A percentile compares a stretch with the other conserved stretches of the same genome.
phyloP scores from a whole-genome alignment of 2,113 vertebrate genomes.

The Isurus oxyrinchus region DNA sequence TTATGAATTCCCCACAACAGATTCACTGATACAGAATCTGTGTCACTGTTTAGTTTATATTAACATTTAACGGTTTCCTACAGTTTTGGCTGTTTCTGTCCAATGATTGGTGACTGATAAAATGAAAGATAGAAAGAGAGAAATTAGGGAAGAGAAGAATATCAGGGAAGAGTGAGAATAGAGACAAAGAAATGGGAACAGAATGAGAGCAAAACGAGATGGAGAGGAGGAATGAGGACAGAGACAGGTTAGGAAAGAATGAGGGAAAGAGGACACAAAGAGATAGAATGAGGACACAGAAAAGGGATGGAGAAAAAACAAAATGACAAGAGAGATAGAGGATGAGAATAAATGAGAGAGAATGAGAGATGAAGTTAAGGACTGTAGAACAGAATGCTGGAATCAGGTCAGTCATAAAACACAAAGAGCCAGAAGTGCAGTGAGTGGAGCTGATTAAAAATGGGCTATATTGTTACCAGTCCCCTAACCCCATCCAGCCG shows the following conservation, averaged over 20 bases:
- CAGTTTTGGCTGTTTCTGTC: not conserved
- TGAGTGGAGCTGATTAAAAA: not conserved
- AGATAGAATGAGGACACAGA: not conserved
- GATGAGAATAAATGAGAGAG: not conserved
- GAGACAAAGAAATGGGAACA: not conserved
- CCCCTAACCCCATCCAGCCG: too few species aligned
- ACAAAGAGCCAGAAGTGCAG: not conserved
- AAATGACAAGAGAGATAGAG: not conserved
- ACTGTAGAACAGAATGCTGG: not conserved
- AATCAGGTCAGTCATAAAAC: too few species aligned
- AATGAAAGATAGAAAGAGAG: not conserved
- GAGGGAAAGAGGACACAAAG: not conserved
- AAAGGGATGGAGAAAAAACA: not conserved
- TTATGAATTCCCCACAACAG: not conserved
- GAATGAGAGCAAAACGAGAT: not conserved
- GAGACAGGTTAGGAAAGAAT: not conserved
- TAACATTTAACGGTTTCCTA: not conserved
- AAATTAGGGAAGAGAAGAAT: not conserved
- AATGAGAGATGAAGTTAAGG: not conserved
- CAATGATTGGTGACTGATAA: not conserved
- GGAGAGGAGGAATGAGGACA: not conserved
- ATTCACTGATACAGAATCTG: not conserved
- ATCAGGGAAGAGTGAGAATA: not conserved
- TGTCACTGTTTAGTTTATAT: not conserved
- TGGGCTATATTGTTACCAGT: not conserved